phyloP scores from a whole-genome alignment of 2,888 invertebrate species.

The Portevinia maculata region DNA sequence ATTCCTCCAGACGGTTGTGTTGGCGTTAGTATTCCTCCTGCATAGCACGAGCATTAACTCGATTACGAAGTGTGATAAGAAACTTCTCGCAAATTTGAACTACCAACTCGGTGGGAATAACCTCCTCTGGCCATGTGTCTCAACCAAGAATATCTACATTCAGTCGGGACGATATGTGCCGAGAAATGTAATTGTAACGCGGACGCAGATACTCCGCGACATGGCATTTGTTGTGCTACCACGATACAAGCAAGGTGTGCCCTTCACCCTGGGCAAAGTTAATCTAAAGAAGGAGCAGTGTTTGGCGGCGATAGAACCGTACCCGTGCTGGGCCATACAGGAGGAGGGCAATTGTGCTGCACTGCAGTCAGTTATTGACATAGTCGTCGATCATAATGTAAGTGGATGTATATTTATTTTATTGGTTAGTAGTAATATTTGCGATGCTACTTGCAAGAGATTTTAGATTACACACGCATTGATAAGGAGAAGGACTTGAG shows the following conservation, averaged over 20 bases:
- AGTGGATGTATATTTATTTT: slow-evolving; percentile 74
- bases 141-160: slow-evolving; percentile 85
- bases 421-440: slow-evolving; percentile 19
- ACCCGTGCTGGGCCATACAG: slow-evolving; percentile 86
- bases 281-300: slow-evolving; percentile 84
- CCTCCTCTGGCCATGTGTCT: slow-evolving; percentile 85
- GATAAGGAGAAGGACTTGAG: not conserved
- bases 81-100: slow-evolving; percentile 77
- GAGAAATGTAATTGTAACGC: slow-evolving; percentile 86
- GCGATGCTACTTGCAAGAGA: not conserved
- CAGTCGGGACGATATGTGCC: slow-evolving; percentile 85
- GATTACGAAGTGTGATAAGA: slow-evolving; percentile 35
- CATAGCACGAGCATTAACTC: slow-evolving; percentile 29
- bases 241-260: slow-evolving; percentile 85
- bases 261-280: slow-evolving; percentile 85
- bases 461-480: not conserved
- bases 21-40: slow-evolving; percentile 43
- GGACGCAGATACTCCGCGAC: slow-evolving; percentile 85
- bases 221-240: slow-evolving; percentile 85
- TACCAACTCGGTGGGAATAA: slow-evolving; percentile 81
- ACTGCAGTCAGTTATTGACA: slow-evolving; percentile 88
- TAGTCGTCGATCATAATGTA: slow-evolving; percentile 85
- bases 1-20: slow-evolving; percentile 24
- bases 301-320: slow-evolving; percentile 85
- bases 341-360: slow-evolving; percentile 86